phyloP scores from a whole-genome alignment of 1,140 invertebrate genomes.

The Musca vetustissima region DNA sequence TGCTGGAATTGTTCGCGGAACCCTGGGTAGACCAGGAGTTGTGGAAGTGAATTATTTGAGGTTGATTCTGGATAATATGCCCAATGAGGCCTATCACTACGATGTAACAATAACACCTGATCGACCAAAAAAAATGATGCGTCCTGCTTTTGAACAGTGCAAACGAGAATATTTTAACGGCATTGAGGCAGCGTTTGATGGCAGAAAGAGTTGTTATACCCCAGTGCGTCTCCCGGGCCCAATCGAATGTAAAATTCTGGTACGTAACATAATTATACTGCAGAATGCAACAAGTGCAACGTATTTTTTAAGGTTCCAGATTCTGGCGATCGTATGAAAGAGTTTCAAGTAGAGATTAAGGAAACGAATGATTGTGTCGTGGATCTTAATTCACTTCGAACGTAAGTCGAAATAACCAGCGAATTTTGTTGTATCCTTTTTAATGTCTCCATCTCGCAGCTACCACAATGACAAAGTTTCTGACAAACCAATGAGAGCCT shows the following conservation, averaged over 20 bases:
- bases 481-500: slow-evolving; percentile 64
- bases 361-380: slow-evolving; percentile 61
- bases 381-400: slow-evolving; percentile 56
- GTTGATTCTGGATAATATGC: slow-evolving; percentile 57
- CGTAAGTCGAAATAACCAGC: slow-evolving; percentile 42
- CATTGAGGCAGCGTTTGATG: slow-evolving; percentile 70
- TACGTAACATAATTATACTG: slow-evolving; percentile 26
- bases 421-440: not conserved
- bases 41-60: slow-evolving; percentile 63
- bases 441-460: slow-evolving; percentile 28
- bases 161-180: slow-evolving; percentile 37
- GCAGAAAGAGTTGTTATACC: slow-evolving; percentile 58
- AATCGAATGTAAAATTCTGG: slow-evolving; percentile 34
- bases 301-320: slow-evolving; percentile 35
- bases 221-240: slow-evolving; percentile 29
- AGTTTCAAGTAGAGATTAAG: slow-evolving; percentile 64
- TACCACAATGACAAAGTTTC: slow-evolving; percentile 46
- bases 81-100: slow-evolving; percentile 58
- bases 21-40: slow-evolving; percentile 51
- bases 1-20: slow-evolving; percentile 45
- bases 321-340: slow-evolving; percentile 37
- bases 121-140: slow-evolving; percentile 57
- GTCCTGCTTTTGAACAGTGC: slow-evolving; percentile 45
- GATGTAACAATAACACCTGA: slow-evolving; percentile 60
- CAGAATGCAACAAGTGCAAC: not conserved